Base-by-base conservation (phyloP, 2,113 vertebrate genomes). In the Pseudopipra pipra region DNA sequence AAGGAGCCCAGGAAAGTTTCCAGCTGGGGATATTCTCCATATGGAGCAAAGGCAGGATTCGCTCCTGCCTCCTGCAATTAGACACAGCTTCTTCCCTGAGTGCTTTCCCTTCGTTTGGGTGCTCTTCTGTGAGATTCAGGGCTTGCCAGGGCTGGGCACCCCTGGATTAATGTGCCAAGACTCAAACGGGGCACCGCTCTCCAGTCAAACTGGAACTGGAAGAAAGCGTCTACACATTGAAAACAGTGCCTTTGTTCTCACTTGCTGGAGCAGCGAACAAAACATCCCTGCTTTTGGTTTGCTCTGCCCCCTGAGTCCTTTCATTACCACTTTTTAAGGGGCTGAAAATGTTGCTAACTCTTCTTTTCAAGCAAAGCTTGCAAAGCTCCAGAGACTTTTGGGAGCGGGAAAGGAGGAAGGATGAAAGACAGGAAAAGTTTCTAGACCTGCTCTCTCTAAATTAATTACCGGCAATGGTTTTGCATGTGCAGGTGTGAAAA, bases 211-310 rank as follows among this genome's bases (percentile, higher is more conserved):
- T 90, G 90, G 78, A 91, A 85, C 90, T 83, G 87, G 79, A 90
- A 95, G 39, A 90, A 90, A 94, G 76, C 52, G 1, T 77, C 72
- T 56, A 31, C 4, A 5, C 76, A 46, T 78, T 74, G 88, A 86
- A 74, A 94, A 94, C 3, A 10, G 83, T 70, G 87, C 43, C 74
- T 97, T 96, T 95, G 82, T 94, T 93, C 93, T 93, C 87, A 73
- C 62, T 84, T 6, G 4, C 65, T 80, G 61, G 56, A 88, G 75
- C 62, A 90, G 85, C 0, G 35, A 91, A 93, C 88, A 94, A 95
- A 96, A 93, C 83, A 84, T 54, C 76, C n/a, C 61, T 21, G 61
- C 85, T 94, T 85, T 70, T 1, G 4, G 61, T 90, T 74, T 78
- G 87, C 96, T 71, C 41, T 90, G 65, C 73, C 73, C 47, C n/a